Base-by-base conservation (phyloP, 2,888 invertebrate genomes). In the Orchesellides sinensis region DNA sequence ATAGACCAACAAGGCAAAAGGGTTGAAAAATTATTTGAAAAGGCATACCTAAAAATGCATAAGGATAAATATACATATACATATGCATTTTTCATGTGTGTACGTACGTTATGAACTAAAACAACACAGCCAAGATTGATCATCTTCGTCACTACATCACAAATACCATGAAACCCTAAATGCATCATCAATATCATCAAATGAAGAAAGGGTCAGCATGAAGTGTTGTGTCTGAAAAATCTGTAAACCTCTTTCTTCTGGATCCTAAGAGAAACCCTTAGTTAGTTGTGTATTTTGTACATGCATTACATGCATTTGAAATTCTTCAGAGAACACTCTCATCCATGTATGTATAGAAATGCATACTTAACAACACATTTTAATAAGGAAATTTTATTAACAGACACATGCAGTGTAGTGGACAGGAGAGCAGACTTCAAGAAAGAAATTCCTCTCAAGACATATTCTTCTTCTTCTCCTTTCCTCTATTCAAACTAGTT, bases 1-100 rank as follows among this genome's bases (percentile, higher is more conserved):
- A 47, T 47, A 47, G 47, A 66, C n/a, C n/a, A n/a, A 21, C 17
- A 49, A 65, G 54, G 66, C 65, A n/a, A n/a, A 54, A 65, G 75
- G 75, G 65, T 23, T 65, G 65, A 65, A 66, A 65, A 40, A 19
- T 27, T 10, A 49, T 63, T 35, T 63, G 21, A 40, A 14, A 63
- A 6, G 21, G 40, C 61, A 12, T 66, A 29, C 29, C 66, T 66
- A 54, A 49, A 14, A 21, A 54, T 47, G 45, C 73, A 45, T 25
- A 21, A 6, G 1, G 49, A 10, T 1, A 10, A 3, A 19, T 6
- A 45, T 65, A 25, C 25, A 25, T 27, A 47, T 2, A 25, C 8
- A 66, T 66, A 47, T 4, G n/a, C 66, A n/a, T 66, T 63, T 66
- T 27, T 47, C n/a, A n/a, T n/a, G n/a, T n/a, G 29, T 12, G 61